These are phyloP conservation scores for Galleria mellonella DNA, from an alignment of 1,140 invertebrate genomes.

Conservation along the genomic window DNA sequence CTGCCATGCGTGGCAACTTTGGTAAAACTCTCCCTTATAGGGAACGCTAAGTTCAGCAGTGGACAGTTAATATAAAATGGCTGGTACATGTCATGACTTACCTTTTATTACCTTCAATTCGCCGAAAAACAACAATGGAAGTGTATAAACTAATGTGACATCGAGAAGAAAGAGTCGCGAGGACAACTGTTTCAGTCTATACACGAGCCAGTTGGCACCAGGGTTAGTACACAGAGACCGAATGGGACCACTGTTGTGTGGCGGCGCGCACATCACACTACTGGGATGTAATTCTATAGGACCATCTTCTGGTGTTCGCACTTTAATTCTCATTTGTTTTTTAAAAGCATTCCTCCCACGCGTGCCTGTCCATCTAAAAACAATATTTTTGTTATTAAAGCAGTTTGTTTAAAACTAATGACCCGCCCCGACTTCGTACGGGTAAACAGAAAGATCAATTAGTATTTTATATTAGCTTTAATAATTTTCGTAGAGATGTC, in stretches of 20 bases:
- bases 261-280: slow-evolving; percentile 38
- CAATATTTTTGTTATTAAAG: neutral
- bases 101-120: slow-evolving; percentile 41
- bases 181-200: slow-evolving; percentile 60
- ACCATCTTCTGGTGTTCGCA: slow-evolving; percentile 45
- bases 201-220: slow-evolving; percentile 60
- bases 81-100: slow-evolving; percentile 11
- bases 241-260: neutral
- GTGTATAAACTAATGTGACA: slow-evolving; percentile 57
- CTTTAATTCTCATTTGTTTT: slow-evolving; percentile 18
- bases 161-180: slow-evolving; percentile 50
- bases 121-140: slow-evolving; percentile 69
- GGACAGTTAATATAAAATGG: neutral
- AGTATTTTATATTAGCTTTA: too few relatives aligned
- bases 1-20: too few relatives aligned
- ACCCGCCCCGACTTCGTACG: too few relatives aligned
- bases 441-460: too few relatives aligned
- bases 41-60: too few relatives aligned
- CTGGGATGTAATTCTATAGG: slow-evolving; percentile 50
- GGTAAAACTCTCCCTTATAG: too few relatives aligned
- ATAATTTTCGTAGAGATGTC: too few relatives aligned
- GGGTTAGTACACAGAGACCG: slow-evolving; percentile 19
- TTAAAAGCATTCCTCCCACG: slow-evolving; percentile 14
- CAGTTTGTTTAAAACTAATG: too few relatives aligned
- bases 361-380: slow-evolving; percentile 36